Evolutionary conservation across 1,140 invertebrate species (phyloP).

Genomic region (Acromyrmex heyeri): DNA sequence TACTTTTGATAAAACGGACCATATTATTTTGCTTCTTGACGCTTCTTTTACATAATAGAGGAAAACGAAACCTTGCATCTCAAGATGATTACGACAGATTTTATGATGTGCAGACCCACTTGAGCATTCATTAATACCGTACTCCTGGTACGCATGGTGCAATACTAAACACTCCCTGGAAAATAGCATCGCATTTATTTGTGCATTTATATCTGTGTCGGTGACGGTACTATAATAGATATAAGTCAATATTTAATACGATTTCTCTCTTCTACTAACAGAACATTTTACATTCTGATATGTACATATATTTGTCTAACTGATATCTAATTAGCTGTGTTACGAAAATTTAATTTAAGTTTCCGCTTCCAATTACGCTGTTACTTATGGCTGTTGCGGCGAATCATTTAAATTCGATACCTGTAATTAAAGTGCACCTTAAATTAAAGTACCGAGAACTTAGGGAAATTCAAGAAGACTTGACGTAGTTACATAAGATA

Average conservation of each 20-base stretch:
- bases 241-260: slow-evolving; percentile 8
- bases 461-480: slow-evolving; percentile 47
- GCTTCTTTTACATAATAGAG: slow-evolving; percentile 66
- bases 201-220: slow-evolving; percentile 39
- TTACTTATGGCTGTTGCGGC: not conserved
- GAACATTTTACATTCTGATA: slow-evolving; percentile 3
- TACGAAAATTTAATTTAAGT: slow-evolving; percentile 6
- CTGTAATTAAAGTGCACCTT: not conserved
- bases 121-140: slow-evolving; percentile 35
- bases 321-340: not conserved
- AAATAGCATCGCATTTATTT: slow-evolving; percentile 43
- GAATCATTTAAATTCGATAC: slow-evolving; percentile 24
- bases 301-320: slow-evolving; percentile 27
- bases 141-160: slow-evolving; percentile 65
- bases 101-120: slow-evolving; percentile 10
- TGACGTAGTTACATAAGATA: slow-evolving; percentile 77
- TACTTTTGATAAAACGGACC: slow-evolving; percentile 46
- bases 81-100: not conserved
- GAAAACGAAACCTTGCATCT: slow-evolving; percentile 68
- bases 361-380: slow-evolving; percentile 9
- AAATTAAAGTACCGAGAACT: not conserved
- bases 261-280: slow-evolving; percentile 8
- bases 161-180: slow-evolving; percentile 75
- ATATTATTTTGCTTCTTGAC: slow-evolving; percentile 66
- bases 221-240: slow-evolving; percentile 62